These are phyloP conservation scores for Menidia beryllina DNA, from an alignment of 2,113 vertebrate species.

Conservation along the genomic window DNA sequence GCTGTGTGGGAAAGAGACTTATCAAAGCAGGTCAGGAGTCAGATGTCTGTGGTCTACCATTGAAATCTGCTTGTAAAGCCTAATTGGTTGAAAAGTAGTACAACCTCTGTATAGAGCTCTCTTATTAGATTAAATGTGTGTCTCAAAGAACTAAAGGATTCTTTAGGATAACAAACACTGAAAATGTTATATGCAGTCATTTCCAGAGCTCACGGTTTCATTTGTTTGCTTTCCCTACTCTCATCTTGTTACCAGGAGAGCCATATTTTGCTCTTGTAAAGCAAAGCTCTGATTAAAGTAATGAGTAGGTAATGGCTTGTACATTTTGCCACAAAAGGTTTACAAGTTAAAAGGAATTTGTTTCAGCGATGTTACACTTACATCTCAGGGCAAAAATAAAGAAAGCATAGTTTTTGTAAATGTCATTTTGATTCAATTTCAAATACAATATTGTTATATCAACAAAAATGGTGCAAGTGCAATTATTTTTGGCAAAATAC, in stretches of 20 bases:
- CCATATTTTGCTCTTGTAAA: neutral
- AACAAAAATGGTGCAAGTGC: neutral
- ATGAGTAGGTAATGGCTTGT: neutral
- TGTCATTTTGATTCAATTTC: neutral
- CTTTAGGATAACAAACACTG: neutral
- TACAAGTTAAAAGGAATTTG: neutral
- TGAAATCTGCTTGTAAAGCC: constrained; percentile 1
- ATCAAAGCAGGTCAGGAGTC: constrained; percentile 50
- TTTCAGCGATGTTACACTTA: neutral
- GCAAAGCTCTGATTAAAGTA: neutral
- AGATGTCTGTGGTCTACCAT: constrained; percentile 43
- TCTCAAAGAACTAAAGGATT: constrained; percentile 1
- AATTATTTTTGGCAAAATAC: neutral
- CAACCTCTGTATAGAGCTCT: neutral
- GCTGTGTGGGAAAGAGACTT: constrained; percentile 70
- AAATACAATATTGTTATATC: neutral
- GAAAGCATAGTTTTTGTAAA: neutral
- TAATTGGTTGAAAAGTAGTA: neutral
- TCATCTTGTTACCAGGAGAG: neutral
- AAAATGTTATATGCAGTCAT: neutral
- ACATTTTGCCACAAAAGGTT: neutral
- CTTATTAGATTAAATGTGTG: neutral
- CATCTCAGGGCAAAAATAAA: neutral
- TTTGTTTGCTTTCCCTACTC: neutral
- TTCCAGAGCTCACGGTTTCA: neutral